These are phyloP conservation scores for Eudasyphora cyanicolor DNA, from an alignment of 2,888 invertebrate genomes.

Conservation along the genomic window DNA sequence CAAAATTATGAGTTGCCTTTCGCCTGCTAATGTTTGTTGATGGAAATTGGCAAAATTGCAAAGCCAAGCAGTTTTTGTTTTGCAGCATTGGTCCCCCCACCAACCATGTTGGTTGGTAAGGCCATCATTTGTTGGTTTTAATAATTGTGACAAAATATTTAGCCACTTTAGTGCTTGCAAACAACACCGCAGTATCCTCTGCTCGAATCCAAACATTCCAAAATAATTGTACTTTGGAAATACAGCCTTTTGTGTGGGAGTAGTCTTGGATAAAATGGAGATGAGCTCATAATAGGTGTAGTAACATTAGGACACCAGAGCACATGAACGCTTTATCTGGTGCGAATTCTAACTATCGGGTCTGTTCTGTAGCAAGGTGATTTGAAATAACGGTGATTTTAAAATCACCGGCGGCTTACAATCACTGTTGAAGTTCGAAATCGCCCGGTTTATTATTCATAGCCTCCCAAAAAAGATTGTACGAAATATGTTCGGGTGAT, in stretches of 20 bases:
- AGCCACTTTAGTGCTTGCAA: constrained; percentile 22
- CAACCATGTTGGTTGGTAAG: constrained; percentile 17
- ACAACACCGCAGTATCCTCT: not conserved
- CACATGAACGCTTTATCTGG: too few relatives aligned
- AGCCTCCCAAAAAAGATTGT: too few relatives aligned
- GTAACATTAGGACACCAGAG: too few relatives aligned
- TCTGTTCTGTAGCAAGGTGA: too few relatives aligned
- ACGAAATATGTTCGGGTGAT: too few relatives aligned
- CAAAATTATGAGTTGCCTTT: constrained; percentile 4
- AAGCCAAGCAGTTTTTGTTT: constrained; percentile 19
- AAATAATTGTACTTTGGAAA: not conserved
- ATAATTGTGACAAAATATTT: constrained; percentile 72
- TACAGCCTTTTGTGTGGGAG: not conserved
- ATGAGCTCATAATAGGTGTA: not conserved
- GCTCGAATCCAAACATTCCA: not conserved
- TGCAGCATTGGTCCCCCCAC: constrained; percentile 51
- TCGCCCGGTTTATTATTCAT: too few relatives aligned
- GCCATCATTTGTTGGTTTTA: constrained; percentile 75
- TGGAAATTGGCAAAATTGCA: constrained; percentile 55
- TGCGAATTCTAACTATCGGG: too few relatives aligned
- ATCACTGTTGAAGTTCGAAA: too few relatives aligned
- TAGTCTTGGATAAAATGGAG: not conserved
- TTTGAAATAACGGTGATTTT: too few relatives aligned
- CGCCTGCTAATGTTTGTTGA: constrained; percentile 17
- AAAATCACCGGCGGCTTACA: too few relatives aligned